These are phyloP conservation scores for Alces alces DNA, from an alignment of 2,113 vertebrate species.

Conservation along the genomic window DNA sequence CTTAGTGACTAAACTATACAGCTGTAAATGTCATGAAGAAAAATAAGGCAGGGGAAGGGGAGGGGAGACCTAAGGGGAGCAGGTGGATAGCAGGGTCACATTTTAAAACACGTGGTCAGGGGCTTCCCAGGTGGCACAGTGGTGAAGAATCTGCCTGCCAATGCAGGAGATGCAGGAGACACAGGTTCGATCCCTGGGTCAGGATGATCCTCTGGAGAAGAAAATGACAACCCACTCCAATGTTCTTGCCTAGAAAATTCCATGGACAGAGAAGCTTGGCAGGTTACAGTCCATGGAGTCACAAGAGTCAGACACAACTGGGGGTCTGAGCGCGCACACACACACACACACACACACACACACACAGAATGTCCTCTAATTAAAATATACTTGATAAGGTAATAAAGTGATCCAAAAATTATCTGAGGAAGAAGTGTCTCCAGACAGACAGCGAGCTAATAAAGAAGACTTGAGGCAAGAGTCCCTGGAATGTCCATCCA, in stretches of 20 bases:
- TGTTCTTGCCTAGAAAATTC: neutral
- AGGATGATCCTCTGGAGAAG: neutral
- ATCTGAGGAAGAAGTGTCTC: neutral
- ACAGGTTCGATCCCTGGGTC: neutral
- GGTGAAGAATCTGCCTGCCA: neutral
- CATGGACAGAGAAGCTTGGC: neutral
- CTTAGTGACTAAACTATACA: neutral
- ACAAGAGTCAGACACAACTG: neutral
- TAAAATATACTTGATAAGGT: neutral
- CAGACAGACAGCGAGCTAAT: neutral
- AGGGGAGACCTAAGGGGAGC: neutral
- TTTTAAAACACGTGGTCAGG: neutral
- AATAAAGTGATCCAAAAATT: neutral
- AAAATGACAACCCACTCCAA: neutral
- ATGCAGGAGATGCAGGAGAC: neutral
- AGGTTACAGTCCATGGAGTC: neutral
- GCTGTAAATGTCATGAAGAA: neutral
- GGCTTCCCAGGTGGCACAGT: neutral
- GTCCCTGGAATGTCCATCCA: neutral
- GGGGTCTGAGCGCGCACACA: neutral
- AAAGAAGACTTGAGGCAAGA: neutral
- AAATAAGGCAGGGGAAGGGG: neutral
- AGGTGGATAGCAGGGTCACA: neutral
- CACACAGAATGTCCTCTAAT: neutral
- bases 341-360: neutral